Percentiles rank a stretch among this genome's conserved stretches.
Evolutionary conservation across 1,140 invertebrate species (phyloP).

Genomic region (Antheraea mylitta): DNA sequence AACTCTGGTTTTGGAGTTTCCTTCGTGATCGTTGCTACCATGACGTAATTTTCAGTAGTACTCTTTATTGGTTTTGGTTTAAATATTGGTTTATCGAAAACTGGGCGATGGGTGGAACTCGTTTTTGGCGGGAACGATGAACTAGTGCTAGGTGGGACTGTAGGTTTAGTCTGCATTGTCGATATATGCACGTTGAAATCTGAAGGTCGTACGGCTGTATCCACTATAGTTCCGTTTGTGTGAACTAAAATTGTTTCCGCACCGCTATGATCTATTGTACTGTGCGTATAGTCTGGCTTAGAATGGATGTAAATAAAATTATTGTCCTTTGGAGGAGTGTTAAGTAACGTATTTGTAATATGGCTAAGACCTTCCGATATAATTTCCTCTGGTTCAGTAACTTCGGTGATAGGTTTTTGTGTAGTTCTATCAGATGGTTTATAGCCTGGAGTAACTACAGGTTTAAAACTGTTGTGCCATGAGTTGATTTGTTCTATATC

Average conservation of each 20-base stretch:
- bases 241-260: conserved; percentile 84
- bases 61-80: conserved; percentile 67
- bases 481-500: conserved; percentile 62
- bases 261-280: conserved; percentile 80
- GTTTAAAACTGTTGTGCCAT: conserved; percentile 70
- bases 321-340: conserved; percentile 61
- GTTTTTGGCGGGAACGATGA: conserved; percentile 52
- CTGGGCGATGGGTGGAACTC: conserved; percentile 54
- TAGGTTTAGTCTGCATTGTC: conserved; percentile 73
- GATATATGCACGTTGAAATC: conserved; percentile 79
- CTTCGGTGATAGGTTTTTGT: conserved; percentile 47
- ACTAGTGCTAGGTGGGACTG: conserved; percentile 46
- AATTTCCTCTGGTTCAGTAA: conserved; percentile 58
- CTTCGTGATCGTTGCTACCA: conserved; percentile 59
- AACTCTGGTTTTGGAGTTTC: conserved; percentile 71
- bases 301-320: conserved; percentile 65
- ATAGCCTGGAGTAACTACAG: conserved; percentile 68
- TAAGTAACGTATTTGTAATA: conserved; percentile 76
- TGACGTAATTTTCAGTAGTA: conserved; percentile 59
- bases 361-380: conserved; percentile 73
- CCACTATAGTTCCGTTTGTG: conserved; percentile 80
- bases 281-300: conserved; percentile 65
- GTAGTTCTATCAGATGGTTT: conserved; percentile 53
- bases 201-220: conserved; percentile 81
- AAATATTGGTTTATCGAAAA: conserved; percentile 48